These are phyloP conservation scores for Telenomus remus DNA, from an alignment of 1,140 invertebrate genomes.

Conservation along the genomic window DNA sequence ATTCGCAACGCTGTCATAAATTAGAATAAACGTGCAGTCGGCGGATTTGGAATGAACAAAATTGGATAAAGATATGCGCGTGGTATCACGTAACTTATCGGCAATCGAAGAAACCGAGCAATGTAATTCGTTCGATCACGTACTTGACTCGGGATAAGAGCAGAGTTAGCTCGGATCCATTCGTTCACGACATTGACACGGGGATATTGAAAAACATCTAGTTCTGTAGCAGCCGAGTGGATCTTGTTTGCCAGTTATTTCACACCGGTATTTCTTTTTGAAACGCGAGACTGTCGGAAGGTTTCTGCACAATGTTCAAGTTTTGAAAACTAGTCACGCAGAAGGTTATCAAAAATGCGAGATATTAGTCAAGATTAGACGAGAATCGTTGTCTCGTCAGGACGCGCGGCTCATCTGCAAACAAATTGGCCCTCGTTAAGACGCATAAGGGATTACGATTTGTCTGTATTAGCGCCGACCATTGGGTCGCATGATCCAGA, in stretches of 20 bases:
- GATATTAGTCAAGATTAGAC: conserved; percentile 74
- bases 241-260: conserved; percentile 46
- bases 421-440: conserved; percentile 71
- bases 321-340: conserved; percentile 36
- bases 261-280: neutral
- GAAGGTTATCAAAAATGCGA: conserved; percentile 46
- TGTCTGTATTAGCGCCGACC: conserved; percentile 67
- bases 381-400: conserved; percentile 54
- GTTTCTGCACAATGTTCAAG: too few species aligned
- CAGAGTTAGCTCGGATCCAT: conserved; percentile 18
- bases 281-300: too few species aligned
- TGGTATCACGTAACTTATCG: conserved; percentile 43
- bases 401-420: conserved; percentile 70
- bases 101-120: conserved; percentile 37
- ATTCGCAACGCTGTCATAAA: too few species aligned
- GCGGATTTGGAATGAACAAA: neutral
- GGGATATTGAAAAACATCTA: conserved; percentile 26
- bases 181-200: conserved; percentile 29
- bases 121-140: conserved; percentile 50
- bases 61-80: conserved; percentile 12
- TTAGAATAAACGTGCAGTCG: neutral
- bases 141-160: conserved; percentile 49
- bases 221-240: conserved; percentile 10
- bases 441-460: conserved; percentile 70
- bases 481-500: conserved; percentile 46